Conservation (phyloP, 2,888 invertebrate genomes). For the Frankliniella intonsa region DNA sequence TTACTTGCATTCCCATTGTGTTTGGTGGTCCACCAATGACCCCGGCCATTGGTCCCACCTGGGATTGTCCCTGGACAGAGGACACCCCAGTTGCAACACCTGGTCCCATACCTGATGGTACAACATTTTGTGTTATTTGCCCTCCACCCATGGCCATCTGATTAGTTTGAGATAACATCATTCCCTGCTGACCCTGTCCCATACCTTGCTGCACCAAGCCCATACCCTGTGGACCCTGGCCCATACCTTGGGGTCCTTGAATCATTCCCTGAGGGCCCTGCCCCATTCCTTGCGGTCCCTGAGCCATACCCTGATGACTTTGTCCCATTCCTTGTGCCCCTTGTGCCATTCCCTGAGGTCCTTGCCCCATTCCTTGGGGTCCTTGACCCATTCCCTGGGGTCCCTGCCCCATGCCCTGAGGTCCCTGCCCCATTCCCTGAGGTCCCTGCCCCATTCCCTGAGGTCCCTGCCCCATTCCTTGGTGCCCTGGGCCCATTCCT, state of each 20-base stretch:
- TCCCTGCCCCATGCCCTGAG: background rate
- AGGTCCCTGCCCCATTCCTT: background rate
- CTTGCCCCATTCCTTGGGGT: background rate
- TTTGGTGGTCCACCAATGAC: background rate
- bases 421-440: background rate
- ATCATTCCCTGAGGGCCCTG: background rate
- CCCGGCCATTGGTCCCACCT: background rate
- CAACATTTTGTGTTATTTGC: constrained; percentile 37
- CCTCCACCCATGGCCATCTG: constrained; percentile 40
- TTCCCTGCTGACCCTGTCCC: constrained; percentile 34
- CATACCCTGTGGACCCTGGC: background rate
- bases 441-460: background rate
- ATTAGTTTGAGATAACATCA: constrained; percentile 39
- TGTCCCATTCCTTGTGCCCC: background rate
- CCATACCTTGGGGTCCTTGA: background rate
- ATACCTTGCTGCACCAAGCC: background rate
- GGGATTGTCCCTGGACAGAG: background rate
- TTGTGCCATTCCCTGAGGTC: background rate
- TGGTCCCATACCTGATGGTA: background rate
- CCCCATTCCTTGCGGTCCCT: background rate
- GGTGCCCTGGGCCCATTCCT: constrained; percentile 1
- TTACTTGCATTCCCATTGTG: constrained; percentile 9
- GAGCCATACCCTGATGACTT: background rate
- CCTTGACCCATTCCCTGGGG: background rate
- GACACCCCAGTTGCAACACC: background rate